Conservation (phyloP, 2,888 invertebrate genomes). For the Drosophila falleni region DNA sequence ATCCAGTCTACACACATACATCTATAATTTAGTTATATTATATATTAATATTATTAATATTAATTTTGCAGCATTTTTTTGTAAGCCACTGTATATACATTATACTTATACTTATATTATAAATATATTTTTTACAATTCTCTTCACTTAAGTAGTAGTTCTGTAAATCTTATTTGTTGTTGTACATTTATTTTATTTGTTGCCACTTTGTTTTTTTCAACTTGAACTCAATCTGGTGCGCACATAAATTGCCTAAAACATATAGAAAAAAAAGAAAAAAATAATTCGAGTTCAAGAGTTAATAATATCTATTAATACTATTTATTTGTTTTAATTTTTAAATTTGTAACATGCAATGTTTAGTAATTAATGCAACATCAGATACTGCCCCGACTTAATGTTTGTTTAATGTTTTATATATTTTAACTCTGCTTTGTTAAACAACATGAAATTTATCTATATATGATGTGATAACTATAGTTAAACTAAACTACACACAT, state of each 20-base stretch:
- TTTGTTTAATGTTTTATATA: slow-evolving; percentile 68
- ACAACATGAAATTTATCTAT: slow-evolving; percentile 75
- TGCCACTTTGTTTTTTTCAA: slow-evolving; percentile 41
- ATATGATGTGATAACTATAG: slow-evolving; percentile 81
- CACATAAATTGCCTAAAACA: slow-evolving; percentile 59
- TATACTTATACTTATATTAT: slow-evolving; percentile 21
- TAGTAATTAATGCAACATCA: slow-evolving; percentile 76
- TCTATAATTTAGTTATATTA: slow-evolving; percentile 35
- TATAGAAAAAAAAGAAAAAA: slow-evolving; percentile 10
- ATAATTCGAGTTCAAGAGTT: slow-evolving; percentile 42
- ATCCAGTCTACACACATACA: slow-evolving; percentile 58
- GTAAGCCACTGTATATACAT: slow-evolving; percentile 46
- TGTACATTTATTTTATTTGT: slow-evolving; percentile 48
- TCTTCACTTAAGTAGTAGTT: slow-evolving; percentile 60
- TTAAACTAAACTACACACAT: slow-evolving; percentile 71
- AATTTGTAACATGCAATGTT: slow-evolving; percentile 67
- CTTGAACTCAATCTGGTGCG: slow-evolving; percentile 40
- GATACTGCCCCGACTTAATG: slow-evolving; percentile 80
- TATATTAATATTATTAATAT: slow-evolving; percentile 18
- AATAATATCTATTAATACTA: slow-evolving; percentile 63
- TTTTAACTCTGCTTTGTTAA: slow-evolving; percentile 70
- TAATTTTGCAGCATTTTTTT: slow-evolving; percentile 57
- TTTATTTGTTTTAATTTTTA: slow-evolving; percentile 81
- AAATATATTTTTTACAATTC: slow-evolving; percentile 30
- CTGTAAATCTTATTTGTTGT: slow-evolving; percentile 56